Evolutionary conservation across 1,140 invertebrate genomes (phyloP), one percentile per base, ranked within the genome.

Genomic region (Delia radicum): DNA sequence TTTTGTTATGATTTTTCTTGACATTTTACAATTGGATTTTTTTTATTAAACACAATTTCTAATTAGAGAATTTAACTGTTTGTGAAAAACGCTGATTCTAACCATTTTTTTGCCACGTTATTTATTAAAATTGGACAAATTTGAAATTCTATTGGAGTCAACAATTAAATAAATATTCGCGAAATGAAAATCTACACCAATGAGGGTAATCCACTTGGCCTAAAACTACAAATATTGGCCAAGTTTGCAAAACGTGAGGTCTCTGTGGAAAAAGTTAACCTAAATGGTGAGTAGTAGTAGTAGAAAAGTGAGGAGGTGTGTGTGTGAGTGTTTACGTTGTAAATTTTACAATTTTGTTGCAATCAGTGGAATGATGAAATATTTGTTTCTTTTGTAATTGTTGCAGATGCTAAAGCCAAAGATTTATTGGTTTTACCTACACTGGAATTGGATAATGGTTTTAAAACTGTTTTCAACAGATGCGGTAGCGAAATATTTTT

Each of bases 141-240:
- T 21, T 18, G n/a, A 18, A 24, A 18, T 55, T 55, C 21, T 55
- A n/a, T n/a, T n/a, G n/a, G n/a, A 55, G 18, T 21, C 15, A 8
- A 18, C 18, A 8, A 55, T 5, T 6, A 55, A 21, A 18, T 21
- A 73, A 72, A 73, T n/a, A n/a, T n/a, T n/a, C n/a, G 3, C 26
- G 13, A 73, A 76, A 92, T 92, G 91, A 91, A 89, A 76, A 88
- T 92, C 72, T 89, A 88, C 76, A 91, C 91, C 42, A 93, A 93
- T 80, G 89, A 91, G 79, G 91, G 90, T 78, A 94, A 94, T 87
- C 91, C 92, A 6, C 89, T 91, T 28, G 89, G 90, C 4, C 85
- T 94, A 74, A 94, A 94, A 81, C 79, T 94, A 75, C 79, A 93
- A 21, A 87, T 93, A 76, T 90, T 90, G 63, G 89, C 90, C 1